Base-by-base conservation (phyloP, 2,888 invertebrate species). In the Pheosia gnoma region DNA sequence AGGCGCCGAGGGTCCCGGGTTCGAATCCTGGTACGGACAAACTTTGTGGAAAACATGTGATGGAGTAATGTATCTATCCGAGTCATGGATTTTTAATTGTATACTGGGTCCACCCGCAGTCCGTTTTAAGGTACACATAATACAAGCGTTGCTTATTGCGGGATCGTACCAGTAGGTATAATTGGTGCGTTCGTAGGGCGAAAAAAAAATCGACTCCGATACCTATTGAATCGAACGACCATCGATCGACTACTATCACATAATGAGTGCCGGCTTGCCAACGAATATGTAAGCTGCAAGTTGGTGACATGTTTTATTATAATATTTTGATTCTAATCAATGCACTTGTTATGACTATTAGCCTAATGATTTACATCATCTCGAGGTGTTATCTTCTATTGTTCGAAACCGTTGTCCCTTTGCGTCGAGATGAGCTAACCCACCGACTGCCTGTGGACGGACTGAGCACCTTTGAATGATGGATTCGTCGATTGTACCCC, bases 351-450 rank as follows among this genome's bases (percentile, higher is more conserved):
- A 87, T 86, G 80, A 81, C 71, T 82, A 79, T 72, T 80, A 76
- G 70, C 75, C 75, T 74, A 85, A 85, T 85, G 82, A 84, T 85
- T 87, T 75, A 89, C 83, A 88, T 88, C 85, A 90, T 85, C 82
- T 65, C 74, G 61, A 59, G 62, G 68, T 80, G 81, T 79, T 81
- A 80, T 88, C 79, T 82, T 85, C 85, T 83, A 88, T 91, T 90
- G 91, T 90, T 86, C 74, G 67, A 66, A 61, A 74, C 72, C 71
- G 79, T 79, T 63, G 80, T 73, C 70, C 74, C 79, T 70, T 70
- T 68, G 65, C 74, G 65, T 66, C 67, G 63, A 64, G 63, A 60
- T 56, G 64, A 59, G 38, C 77, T 74, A 88, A 88, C 88, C 76
- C 84, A 74, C 58, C 3, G 11, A 66, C 62, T 70, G 79, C 68